These are phyloP conservation scores for Trachymyrmex septentrionalis DNA, from an alignment of 1,140 invertebrate genomes.

Conservation along the genomic window DNA sequence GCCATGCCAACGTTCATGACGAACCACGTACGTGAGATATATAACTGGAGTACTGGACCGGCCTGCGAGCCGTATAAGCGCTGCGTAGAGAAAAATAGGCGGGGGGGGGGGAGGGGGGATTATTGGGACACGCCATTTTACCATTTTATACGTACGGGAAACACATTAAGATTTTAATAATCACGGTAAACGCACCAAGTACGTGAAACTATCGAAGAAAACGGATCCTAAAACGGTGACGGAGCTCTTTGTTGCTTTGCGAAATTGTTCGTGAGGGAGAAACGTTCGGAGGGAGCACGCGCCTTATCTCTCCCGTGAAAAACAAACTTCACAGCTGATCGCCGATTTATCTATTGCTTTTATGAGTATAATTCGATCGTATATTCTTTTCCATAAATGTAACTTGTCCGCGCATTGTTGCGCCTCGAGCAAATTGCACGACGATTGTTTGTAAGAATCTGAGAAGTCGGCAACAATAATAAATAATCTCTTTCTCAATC, in stretches of 20 bases:
- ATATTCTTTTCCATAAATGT: background rate
- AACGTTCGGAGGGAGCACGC: too few relatives aligned
- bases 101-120: background rate
- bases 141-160: background rate
- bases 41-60: background rate
- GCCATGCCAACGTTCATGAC: slow-evolving; percentile 40
- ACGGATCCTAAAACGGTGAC: background rate
- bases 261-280: background rate
- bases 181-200: background rate
- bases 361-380: background rate
- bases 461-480: background rate
- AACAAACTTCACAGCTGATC: background rate
- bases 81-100: slow-evolving; percentile 19
- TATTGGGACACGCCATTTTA: slow-evolving; percentile 2
- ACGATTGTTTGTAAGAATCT: background rate
- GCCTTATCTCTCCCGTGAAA: slow-evolving; percentile 11
- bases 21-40: slow-evolving; percentile 31
- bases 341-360: background rate
- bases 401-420: background rate
- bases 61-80: background rate
- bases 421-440: background rate
- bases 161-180: slow-evolving; percentile 15
- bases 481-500: background rate
- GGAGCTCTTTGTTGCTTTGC: background rate
- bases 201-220: background rate